Evolutionary conservation across 2,888 invertebrate species (phyloP), one percentile per base, ranked within the genome.

Genomic region (Phyto melanocephala): DNA sequence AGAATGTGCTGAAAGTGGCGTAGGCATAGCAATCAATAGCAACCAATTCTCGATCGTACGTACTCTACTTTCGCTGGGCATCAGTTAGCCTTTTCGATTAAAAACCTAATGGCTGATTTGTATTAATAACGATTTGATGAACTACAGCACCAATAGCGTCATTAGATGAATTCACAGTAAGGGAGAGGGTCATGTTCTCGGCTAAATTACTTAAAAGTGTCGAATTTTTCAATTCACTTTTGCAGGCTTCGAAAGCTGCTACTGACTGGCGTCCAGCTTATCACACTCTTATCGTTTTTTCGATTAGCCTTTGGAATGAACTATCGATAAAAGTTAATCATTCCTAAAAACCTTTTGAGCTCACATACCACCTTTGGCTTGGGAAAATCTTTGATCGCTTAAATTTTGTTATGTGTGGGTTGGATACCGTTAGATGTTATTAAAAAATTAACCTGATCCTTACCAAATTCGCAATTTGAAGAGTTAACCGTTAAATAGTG

Each of bases 61-160:
- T n/a, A n/a, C n/a, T n/a, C n/a, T n/a, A n/a, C n/a, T 40, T 40
- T 11, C 10, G 45, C 2, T 20, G 20, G 2, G 52, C 13, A 13
- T 84, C 0, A 88, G 87, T 50, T 0, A 50, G 6, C n/a, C 17
- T 45, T 17, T 62, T 88, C 88, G n/a, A 60, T 74, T 78, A 91
- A 86, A 0, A 89, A 74, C 0, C 42, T 13, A 63, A n/a, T 1
- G 62, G 42, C 13, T 62, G 40, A 15, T n/a, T 33, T 8, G 33
- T 13, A 13, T 47, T 50, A 28, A 65, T 47, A 11, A 80, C 15
- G 17, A 60, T 40, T 80, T 47, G 80, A 22, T 82, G 37, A n/a
- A 82, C 24, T 1, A 60, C 75, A 10, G 80, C 78, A 10, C 84
- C 84, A 1, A 81, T 40, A 7, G 72, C 63, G 1, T 28, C 15